Evolutionary conservation across 1,140 invertebrate species (phyloP), one percentile per base, ranked within the genome.

Genomic region (Neoseiulus cucumeris): DNA sequence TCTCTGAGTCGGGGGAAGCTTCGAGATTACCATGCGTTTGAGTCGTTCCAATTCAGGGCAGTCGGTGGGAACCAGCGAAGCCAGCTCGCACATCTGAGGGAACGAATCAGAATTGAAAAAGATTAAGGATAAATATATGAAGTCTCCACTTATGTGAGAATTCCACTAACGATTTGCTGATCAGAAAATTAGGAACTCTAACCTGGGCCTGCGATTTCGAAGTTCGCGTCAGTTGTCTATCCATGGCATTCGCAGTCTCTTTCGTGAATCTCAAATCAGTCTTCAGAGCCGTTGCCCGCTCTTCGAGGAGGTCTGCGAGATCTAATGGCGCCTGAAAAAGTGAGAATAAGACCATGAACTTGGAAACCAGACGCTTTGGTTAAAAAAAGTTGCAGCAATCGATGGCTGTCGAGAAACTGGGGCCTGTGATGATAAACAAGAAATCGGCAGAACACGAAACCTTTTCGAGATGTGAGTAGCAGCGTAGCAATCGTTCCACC

Each of bases 401-500:
- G n/a, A n/a, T n/a, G n/a, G n/a, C n/a, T n/a, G n/a, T n/a, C n/a
- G n/a, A n/a, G n/a, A n/a, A n/a, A n/a, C n/a, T n/a, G n/a, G n/a
- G n/a, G n/a, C n/a, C n/a, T n/a, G n/a, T n/a, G n/a, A n/a, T n/a
- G n/a, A n/a, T n/a, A n/a, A n/a, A n/a, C n/a, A n/a, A n/a, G n/a
- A n/a, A n/a, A n/a, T n/a, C n/a, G n/a, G n/a, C n/a, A n/a, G n/a
- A n/a, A n/a, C n/a, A n/a, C 81, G 75, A 22, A 70, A 71, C 14
- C 51, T 70, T 22, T 25, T 67, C 65, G 17, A 71, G 64, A 1
- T 87, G 73, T 70, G 81, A 80, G 69, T 84, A 84, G 66, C 79
- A 79, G 33, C 76, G 73, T 0, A 82, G 78, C 66, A 83, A 79
- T 68, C 80, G 82, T 68, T 90, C 87, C 29, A 92, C 82, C 68